phyloP scores from a whole-genome alignment of 2,888 invertebrate species.

The Lamellibrachia columna region DNA sequence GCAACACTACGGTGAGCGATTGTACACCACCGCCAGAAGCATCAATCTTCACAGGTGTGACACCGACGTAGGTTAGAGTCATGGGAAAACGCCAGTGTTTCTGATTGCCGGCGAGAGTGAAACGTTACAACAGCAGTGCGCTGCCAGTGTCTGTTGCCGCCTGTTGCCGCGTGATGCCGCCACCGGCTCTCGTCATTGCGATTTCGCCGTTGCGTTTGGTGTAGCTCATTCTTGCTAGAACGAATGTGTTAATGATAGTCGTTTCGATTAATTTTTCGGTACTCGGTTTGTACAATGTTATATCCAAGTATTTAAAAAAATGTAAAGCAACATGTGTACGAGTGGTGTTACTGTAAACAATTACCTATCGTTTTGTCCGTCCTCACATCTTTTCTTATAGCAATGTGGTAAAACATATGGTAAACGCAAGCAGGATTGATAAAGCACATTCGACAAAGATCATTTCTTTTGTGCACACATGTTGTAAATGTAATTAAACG shows the following conservation, averaged over 20 bases:
- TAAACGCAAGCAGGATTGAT: too few species aligned
- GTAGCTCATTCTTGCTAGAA: neutral
- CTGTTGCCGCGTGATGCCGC: neutral
- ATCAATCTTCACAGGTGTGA: constrained; percentile 6
- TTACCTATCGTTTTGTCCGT: too few species aligned
- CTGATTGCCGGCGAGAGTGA: neutral
- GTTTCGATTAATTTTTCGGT: neutral
- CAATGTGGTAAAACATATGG: neutral
- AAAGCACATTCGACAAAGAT: neutral
- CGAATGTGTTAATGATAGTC: neutral
- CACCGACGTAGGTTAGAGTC: constrained; percentile 11
- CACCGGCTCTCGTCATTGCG: neutral
- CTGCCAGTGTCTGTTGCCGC: neutral
- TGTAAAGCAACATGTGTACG: neutral
- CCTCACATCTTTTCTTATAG: too few species aligned
- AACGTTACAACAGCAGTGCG: neutral
- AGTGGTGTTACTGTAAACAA: neutral
- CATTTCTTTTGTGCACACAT: neutral
- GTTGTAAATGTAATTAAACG: neutral
- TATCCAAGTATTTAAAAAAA: neutral
- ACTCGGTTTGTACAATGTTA: neutral
- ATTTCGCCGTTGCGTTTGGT: neutral
- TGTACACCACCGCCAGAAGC: neutral
- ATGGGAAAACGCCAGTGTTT: neutral
- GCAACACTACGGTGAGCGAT: neutral